Evolutionary conservation across 2,797 vertebrate genomes (phyloP).

Genomic region (Centropyge bicolor): DNA sequence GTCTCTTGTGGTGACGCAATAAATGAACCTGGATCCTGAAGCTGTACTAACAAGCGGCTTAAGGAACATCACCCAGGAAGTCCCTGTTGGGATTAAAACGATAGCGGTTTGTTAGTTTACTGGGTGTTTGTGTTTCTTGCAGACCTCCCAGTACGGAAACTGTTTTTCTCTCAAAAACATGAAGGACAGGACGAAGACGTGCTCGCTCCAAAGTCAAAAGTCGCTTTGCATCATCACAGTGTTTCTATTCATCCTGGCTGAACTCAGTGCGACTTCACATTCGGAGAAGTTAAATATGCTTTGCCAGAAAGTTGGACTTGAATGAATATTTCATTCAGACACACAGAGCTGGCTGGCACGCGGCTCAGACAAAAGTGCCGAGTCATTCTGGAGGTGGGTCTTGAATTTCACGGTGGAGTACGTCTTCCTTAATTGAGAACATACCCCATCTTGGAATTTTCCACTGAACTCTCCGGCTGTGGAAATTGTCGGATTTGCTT

Average conservation of each 20-base stretch:
- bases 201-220: background rate
- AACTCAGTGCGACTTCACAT: background rate
- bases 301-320: constrained; percentile 4
- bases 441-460: constrained; percentile 66
- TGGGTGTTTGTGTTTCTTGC: constrained; percentile 62
- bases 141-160: constrained; percentile 15
- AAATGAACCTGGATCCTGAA: constrained; percentile 46
- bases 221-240: background rate
- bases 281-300: background rate
- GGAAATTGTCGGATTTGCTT: constrained; percentile 35
- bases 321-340: constrained; percentile 13
- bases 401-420: constrained; percentile 47
- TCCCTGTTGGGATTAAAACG: constrained; percentile 50
- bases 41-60: constrained; percentile 58
- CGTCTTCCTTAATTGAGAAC: constrained; percentile 67
- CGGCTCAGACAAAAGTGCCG: constrained; percentile 52
- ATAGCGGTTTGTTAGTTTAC: constrained; percentile 51
- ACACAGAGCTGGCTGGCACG: background rate
- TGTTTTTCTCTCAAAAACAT: constrained; percentile 22
- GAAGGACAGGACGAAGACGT: background rate
- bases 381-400: constrained; percentile 60
- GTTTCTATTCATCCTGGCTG: background rate
- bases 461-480: constrained; percentile 40
- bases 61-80: constrained; percentile 49
- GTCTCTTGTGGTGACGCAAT: constrained; percentile 19